A percentile compares a stretch with the other conserved stretches of the same genome.
These are phyloP conservation scores for Theonella swinhoei DNA, from an alignment of 37 sponge, comb jelly and placozoan species.

Conservation along the genomic window DNA sequence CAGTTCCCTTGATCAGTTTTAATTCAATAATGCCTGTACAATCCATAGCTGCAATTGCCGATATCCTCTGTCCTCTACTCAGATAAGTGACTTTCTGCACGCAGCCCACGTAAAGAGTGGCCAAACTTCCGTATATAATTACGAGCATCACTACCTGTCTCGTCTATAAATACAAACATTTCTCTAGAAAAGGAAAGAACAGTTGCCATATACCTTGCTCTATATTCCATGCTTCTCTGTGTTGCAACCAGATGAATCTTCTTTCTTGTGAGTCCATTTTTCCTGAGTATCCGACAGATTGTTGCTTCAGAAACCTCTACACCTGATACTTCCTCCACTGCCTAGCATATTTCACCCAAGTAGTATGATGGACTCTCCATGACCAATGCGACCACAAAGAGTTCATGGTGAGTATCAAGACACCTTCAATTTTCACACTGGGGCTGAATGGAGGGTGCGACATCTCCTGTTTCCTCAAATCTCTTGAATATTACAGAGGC, in stretches of 20 bases:
- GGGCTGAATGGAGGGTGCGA: not conserved
- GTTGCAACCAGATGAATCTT: not conserved
- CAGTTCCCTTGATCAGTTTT: not conserved
- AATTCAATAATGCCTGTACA: not conserved
- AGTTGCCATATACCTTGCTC: not conserved
- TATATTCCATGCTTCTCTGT: not conserved
- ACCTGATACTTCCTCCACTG: not conserved
- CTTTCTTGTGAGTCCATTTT: not conserved
- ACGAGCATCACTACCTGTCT: not conserved
- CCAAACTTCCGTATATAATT: not conserved
- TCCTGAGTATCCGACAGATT: constrained; percentile 7
- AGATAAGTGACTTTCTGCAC: not conserved
- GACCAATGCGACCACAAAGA: not conserved
- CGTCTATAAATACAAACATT: too few relatives aligned
- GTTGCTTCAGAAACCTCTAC: not conserved
- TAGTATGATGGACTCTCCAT: not conserved
- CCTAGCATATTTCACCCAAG: not conserved
- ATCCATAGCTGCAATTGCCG: constrained; percentile 1
- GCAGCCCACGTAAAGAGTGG: not conserved
- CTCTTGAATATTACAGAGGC: not conserved
- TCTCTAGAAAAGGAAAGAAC: not conserved
- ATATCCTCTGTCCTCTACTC: not conserved
- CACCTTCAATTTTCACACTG: not conserved
- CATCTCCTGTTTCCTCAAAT: constrained; percentile 4
- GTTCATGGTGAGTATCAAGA: constrained; percentile 4